Base-by-base conservation (phyloP, 1,140 invertebrate genomes). In the Euwallacea fornicatus region DNA sequence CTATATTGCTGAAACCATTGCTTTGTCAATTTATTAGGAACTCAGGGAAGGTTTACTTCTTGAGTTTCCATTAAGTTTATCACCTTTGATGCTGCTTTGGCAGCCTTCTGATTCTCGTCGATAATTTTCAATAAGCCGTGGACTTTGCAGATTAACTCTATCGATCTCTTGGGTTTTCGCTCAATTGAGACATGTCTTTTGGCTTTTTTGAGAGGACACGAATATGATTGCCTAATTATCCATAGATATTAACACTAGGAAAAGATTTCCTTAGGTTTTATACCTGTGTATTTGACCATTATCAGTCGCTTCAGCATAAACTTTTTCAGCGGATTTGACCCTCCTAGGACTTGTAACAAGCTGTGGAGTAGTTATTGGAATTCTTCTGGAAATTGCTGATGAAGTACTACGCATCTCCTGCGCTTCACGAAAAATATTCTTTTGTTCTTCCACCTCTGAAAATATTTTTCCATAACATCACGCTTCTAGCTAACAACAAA, bases 361-460 rank as follows among this genome's bases (percentile, higher is more conserved):
- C 47, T 61, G 70, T 2, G 74, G 74, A 10, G 71, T 73, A n/a
- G 74, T 75, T 16, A 75, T 56, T 15, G 74, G 74, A 65, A 75
- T 75, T 16, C 69, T 65, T 11, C 60, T 58, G 15, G 55, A 21
- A 6, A 72, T 42, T 0, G 74, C 74, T 42, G 74, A 71, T 15
- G 64, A 67, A 10, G 42, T 47, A 6, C 13, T 43, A 15, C 55
- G 11, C 2, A 66, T 13, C 8, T 69, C 50, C 33, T 61, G 44
- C 6, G 33, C 66, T 1, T 21, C 47, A 13, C 33, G 42, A 0
- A 58, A 63, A 7, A 60, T 33, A 16, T 65, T 58, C 15, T 55
- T 7, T 55, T 61, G 42, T 2, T 63, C 46, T 9, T 56, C 47
- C 2, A 60, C 3, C 9, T 72, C 70, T 66, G 13, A 43, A 44